Evolutionary conservation across 2,113 vertebrate species (phyloP), one percentile per base, ranked within the genome.

Genomic region (Reinhardtius hippoglossoides): DNA sequence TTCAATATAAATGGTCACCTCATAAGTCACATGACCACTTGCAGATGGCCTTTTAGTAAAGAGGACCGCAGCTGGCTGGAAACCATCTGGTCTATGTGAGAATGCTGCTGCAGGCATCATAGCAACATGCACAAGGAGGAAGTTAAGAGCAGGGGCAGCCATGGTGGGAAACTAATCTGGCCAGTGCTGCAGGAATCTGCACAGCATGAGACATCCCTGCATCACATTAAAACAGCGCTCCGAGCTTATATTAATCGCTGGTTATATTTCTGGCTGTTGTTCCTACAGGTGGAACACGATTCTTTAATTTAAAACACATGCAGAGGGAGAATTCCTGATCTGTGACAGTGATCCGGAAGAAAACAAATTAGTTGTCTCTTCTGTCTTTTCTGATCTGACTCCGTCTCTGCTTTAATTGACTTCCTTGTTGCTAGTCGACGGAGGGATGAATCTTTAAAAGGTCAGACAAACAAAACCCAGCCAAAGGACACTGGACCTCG

Each of bases 111-210:
- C 70, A 73, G 71, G 83, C 58, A 59, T 76, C 88, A 82, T 88
- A 72, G 85, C 75, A 92, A 92, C 88, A 42, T 62, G 24, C 62
- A 84, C 63, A 74, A 76, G 81, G 58, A 86, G 80, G 80, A 87
- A 80, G 85, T 84, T 27, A 87, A 79, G 80, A 81, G 67, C 57
- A 78, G 26, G 24, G 71, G 62, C 59, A 73, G 64, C 63, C 71
- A 59, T 76, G 66, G 76, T 83, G 82, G 83, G 82, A 92, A 88
- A 86, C 73, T 71, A 59, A 71, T 83, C 73, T 65, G 67, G 58
- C 66, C 52, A 77, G 46, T 12, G 61, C 52, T 65, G 74, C 71
- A 85, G 13, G 44, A 77, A 82, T 80, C 80, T 67, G 40, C 86
- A 59, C 86, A 87, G 84, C 80, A 50, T 76, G 86, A 76, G 42